These are phyloP conservation scores for Hyles lineata DNA, from an alignment of 2,888 invertebrate genomes.

Conservation along the genomic window DNA sequence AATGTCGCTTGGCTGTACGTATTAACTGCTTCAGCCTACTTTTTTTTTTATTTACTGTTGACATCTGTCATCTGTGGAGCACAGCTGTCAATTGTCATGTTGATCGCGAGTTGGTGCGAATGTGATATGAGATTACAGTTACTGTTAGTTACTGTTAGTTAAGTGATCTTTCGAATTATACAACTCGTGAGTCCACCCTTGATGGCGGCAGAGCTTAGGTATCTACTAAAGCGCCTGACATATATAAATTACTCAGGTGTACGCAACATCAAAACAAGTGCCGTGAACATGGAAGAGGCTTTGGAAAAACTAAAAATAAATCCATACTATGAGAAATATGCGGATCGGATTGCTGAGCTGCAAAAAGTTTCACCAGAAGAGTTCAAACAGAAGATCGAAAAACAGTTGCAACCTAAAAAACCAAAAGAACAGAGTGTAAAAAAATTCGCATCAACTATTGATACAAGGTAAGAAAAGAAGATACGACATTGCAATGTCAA, in stretches of 20 bases:
- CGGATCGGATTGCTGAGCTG: slow-evolving; percentile 89
- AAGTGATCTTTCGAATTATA: no score
- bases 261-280: slow-evolving; percentile 67
- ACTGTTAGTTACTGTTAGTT: no score
- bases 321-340: slow-evolving; percentile 93
- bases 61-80: no score
- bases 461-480: slow-evolving; percentile 60
- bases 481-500: neutral
- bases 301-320: slow-evolving; percentile 86
- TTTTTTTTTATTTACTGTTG: no score
- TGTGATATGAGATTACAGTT: no score
- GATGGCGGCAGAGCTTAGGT: slow-evolving; percentile 47
- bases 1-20: no score
- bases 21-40: no score
- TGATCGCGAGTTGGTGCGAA: no score
- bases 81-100: no score
- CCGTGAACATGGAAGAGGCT: slow-evolving; percentile 73
- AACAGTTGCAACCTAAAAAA: slow-evolving; percentile 64
- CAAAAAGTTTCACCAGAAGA: slow-evolving; percentile 91
- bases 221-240: slow-evolving; percentile 38
- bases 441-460: slow-evolving; percentile 64
- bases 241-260: slow-evolving; percentile 41
- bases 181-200: slow-evolving; percentile 27
- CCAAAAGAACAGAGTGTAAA: slow-evolving; percentile 61
- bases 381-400: slow-evolving; percentile 87